A percentile compares a stretch with the other conserved stretches of the same genome.
phyloP scores from a whole-genome alignment of 2,888 invertebrate genomes.

The Eupithecia abbreviata region DNA sequence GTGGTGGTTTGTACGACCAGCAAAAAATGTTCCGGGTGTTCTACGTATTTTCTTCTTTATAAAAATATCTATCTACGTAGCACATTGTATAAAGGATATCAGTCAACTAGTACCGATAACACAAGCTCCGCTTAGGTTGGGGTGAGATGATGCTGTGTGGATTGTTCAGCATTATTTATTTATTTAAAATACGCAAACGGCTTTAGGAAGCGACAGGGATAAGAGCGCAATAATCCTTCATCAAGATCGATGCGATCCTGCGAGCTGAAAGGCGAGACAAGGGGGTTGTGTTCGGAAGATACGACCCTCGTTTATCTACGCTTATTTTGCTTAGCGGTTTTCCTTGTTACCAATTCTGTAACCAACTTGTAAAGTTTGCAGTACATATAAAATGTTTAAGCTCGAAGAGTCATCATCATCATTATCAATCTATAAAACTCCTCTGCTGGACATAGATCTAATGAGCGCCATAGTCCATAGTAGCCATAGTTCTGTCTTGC shows the following conservation, averaged over 20 bases:
- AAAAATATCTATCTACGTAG: too few relatives aligned
- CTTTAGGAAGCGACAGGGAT: constrained; percentile 28
- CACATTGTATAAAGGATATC: too few relatives aligned
- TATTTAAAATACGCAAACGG: constrained; percentile 23
- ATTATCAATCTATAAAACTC: too few relatives aligned
- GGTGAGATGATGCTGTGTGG: too few relatives aligned
- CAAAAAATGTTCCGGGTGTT: too few relatives aligned
- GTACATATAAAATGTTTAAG: background rate
- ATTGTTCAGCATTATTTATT: background rate
- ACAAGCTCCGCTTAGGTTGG: too few relatives aligned
- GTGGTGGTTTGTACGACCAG: too few relatives aligned
- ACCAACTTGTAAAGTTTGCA: background rate
- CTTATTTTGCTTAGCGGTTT: constrained; percentile 15
- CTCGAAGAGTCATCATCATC: background rate
- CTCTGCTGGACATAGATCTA: too few relatives aligned
- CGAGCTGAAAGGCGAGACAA: constrained; percentile 18
- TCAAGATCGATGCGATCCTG: constrained; percentile 40
- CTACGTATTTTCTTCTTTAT: too few relatives aligned
- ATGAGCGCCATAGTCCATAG: too few relatives aligned
- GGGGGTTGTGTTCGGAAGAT: constrained; percentile 8
- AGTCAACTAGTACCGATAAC: too few relatives aligned
- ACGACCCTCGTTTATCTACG: background rate
- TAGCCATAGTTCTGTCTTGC: too few relatives aligned
- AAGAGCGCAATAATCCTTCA: constrained; percentile 36
- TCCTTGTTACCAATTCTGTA: constrained; percentile 4